Base-by-base conservation (phyloP, 2,797 vertebrate genomes). In the Borostomias antarcticus region DNA sequence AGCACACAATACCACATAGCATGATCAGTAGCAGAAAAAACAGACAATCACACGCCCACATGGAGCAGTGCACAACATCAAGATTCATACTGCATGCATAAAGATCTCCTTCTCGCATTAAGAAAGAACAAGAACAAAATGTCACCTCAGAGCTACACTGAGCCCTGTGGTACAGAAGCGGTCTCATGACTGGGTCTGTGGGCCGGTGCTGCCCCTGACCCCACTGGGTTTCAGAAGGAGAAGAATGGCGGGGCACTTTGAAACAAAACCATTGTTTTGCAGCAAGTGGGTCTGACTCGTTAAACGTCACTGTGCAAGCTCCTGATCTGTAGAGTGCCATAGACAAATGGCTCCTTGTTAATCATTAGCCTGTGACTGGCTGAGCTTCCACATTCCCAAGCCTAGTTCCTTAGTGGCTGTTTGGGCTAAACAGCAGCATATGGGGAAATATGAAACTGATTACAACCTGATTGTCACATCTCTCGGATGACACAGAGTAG, bases 331-430 rank as follows among this genome's bases (percentile, higher is more conserved):
- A 54, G 76, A 70, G 69, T 48, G 53, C 63, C 32, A 40, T 56
- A 75, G 85, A 91, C 89, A 93, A 92, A 89, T 59, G 76, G 70
- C 77, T 87, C 85, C 87, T 89, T 92, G 91, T 93, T 91, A 90
- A 91, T 87, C 82, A 86, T 91, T 90, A 81, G 83, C 85, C 85
- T 79, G 81, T 78, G 76, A 85, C 85, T 78, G 73, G 77, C 78
- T 80, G 78, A 79, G 76, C 84, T 77, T 76, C 80, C 72, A 77
- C 84, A 86, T 91, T 89, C 84, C 83, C 82, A 80, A 72, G 32
- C 19, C 33, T 13, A 35, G 30, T n/a, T 58, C 43, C 45, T n/a
- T n/a, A 32, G 43, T 33, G 40, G 29, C 45, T 5, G 15, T 57
- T n/a, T 43, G 15, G 58, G 2, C 5, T 11, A n/a, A n/a, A n/a